Evolutionary conservation across 2,113 vertebrate species (phyloP), one percentile per base, ranked within the genome.

Genomic region (Crotalus helleri): DNA sequence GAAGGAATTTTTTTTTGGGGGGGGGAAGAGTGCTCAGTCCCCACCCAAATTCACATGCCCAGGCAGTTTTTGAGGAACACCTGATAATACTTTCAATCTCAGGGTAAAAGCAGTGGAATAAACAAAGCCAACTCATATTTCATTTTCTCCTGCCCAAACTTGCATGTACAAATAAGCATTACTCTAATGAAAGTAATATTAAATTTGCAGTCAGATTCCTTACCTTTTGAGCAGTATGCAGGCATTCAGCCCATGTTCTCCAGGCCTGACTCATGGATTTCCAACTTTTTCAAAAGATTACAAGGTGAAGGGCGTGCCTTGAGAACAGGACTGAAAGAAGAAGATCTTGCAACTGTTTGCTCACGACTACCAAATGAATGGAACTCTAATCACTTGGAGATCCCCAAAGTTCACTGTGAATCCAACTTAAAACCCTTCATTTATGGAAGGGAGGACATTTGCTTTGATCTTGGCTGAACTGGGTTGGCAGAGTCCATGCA

Each of bases 221-320:
- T 10, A 1, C 74, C n/a, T 90, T 92, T 49, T 89, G 91, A 92
- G 90, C 88, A 1, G 2, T 8, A 21, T 1, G 0, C 0, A 33
- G 51, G 0, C 0, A 0, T 0, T 23, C 59, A n/a, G 44, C 29
- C 69, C 4, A 0, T 0, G 88, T 88, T 69, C 0, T 0, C 5
- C 39, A 87, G 49, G 54, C 21, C 49, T 0, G 3, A 24, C 39
- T 9, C n/a, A 94, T 23, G 87, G 91, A 0, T 26, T 64, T 0
- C 44, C 54, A 39, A 23, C 6, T n/a, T 39, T 23, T 51, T 33
- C 49, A 29, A 55, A 91, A 55, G 53, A 53, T 55, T 54, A 29
- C 33, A 58, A 91, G 85, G 23, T 44, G 46, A 90, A 93, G 91
- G 85, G 90, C 19, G 86, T 91, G 57, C 86, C 54, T 10, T 10